Evolutionary conservation across 2,113 vertebrate species (phyloP).

Genomic region (Benitochromis conjunctus): DNA sequence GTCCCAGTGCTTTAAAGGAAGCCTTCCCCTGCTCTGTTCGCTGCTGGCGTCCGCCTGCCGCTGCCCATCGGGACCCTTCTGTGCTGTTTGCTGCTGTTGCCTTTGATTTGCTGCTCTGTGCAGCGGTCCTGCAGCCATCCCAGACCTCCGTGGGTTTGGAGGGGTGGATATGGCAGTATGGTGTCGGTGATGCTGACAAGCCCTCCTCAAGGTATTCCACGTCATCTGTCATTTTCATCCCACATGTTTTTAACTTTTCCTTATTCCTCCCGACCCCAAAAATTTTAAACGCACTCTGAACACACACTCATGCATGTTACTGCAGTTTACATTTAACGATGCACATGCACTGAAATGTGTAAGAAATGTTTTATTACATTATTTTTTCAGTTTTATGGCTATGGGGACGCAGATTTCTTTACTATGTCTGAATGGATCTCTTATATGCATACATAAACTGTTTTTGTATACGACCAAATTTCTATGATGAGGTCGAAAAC

Average conservation of each 20-base stretch:
- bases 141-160: constrained; percentile 13
- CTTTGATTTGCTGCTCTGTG: constrained; percentile 62
- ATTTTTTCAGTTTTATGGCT: not conserved
- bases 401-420: rapidly evolving
- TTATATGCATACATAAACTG: not conserved
- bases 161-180: not conserved
- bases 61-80: not conserved
- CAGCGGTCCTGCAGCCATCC: constrained; percentile 16
- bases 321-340: not conserved
- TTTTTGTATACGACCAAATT: not conserved
- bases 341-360: not conserved
- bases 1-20: constrained; percentile 30
- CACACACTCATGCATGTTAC: not conserved
- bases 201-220: constrained; percentile 52
- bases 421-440: not conserved
- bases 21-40: not conserved
- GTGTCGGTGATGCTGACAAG: constrained; percentile 38
- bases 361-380: not conserved
- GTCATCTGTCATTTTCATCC: constrained; percentile 38
- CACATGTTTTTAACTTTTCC: not conserved
- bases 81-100: constrained; percentile 6
- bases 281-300: not conserved
- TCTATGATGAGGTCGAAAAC: not conserved
- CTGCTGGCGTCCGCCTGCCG: constrained; percentile 4
- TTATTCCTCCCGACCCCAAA: not conserved